A percentile compares a stretch with the other conserved stretches of the same genome.
Conservation (phyloP, 2,888 invertebrate species). For the Parthenolecanium corni region DNA sequence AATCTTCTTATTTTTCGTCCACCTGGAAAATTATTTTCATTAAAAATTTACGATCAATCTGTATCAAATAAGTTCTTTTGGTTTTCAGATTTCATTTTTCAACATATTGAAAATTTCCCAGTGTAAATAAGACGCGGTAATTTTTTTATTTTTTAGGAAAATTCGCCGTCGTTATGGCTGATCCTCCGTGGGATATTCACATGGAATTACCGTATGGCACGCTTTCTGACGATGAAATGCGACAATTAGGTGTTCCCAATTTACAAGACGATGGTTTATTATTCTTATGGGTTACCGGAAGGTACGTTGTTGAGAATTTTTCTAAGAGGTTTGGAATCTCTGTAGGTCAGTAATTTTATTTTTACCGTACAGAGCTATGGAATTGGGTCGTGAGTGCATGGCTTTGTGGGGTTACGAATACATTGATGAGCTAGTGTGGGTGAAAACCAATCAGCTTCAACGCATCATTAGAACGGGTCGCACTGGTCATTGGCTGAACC, state of each 20-base stretch:
- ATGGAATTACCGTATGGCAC: slow-evolving; percentile 98
- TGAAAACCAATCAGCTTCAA: slow-evolving; percentile 95
- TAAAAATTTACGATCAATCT: too few relatives aligned
- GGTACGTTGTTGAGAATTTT: slow-evolving; percentile 43
- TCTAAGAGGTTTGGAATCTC: neutral
- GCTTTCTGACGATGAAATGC: slow-evolving; percentile 98
- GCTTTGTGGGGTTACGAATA: slow-evolving; percentile 94
- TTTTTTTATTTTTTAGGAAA: slow-evolving; percentile 51
- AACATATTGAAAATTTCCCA: slow-evolving; percentile 38
- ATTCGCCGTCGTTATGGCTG: slow-evolving; percentile 97
- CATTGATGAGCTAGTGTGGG: slow-evolving; percentile 97
- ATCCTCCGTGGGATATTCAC: slow-evolving; percentile 98
- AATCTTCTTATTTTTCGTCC: too few relatives aligned
- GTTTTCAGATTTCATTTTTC: too few relatives aligned
- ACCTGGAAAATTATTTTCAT: too few relatives aligned
- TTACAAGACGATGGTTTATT: slow-evolving; percentile 92
- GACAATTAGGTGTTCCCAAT: slow-evolving; percentile 83
- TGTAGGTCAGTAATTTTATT: neutral
- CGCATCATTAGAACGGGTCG: slow-evolving; percentile 91
- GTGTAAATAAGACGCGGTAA: neutral
- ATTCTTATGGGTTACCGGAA: slow-evolving; percentile 95
- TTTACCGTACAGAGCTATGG: slow-evolving; percentile 65
- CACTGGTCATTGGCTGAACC: slow-evolving; percentile 97
- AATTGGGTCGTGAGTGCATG: slow-evolving; percentile 87
- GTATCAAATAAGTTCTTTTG: too few relatives aligned